Evolutionary conservation across 2,888 invertebrate genomes (phyloP).

Genomic region (Euspilapteryx auroguttella): DNA sequence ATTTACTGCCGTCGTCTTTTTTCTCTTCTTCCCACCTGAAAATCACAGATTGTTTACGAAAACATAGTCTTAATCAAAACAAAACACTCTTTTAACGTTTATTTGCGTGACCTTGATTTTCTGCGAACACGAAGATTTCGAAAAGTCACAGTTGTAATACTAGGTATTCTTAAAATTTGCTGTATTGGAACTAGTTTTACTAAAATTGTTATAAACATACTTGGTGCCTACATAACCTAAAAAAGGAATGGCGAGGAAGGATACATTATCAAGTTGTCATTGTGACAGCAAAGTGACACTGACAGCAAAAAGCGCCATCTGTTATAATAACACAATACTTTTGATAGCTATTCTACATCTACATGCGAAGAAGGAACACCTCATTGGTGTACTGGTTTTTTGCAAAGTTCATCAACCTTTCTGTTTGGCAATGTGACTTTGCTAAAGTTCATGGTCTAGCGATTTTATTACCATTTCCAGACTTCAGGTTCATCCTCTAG

Average conservation of each 20-base stretch:
- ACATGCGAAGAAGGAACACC: no score
- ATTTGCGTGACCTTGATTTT: background rate
- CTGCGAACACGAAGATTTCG: conserved; percentile 1
- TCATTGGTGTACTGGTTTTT: no score
- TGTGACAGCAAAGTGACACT: no score
- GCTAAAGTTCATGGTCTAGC: no score
- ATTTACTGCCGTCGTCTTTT: conserved; percentile 92
- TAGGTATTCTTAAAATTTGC: conserved; percentile 6
- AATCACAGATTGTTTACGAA: conserved; percentile 8
- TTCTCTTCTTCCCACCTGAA: conserved; percentile 98
- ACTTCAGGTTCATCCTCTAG: conserved; percentile 82
- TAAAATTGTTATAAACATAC: conserved; percentile 21
- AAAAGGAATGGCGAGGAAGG: no score
- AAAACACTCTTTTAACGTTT: background rate
- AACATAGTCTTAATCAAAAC: background rate
- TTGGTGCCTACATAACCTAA: no score
- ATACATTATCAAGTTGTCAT: no score
- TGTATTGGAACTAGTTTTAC: conserved; percentile 16
- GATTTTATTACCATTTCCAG: conserved; percentile 80
- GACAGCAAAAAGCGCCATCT: no score
- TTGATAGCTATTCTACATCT: no score
- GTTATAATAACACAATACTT: no score
- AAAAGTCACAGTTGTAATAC: background rate
- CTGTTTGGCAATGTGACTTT: no score
- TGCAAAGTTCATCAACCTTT: no score